A percentile compares a stretch with the other conserved stretches of the same genome.
Conservation (phyloP, 2,797 vertebrate species). For the Tangara arthus region DNA sequence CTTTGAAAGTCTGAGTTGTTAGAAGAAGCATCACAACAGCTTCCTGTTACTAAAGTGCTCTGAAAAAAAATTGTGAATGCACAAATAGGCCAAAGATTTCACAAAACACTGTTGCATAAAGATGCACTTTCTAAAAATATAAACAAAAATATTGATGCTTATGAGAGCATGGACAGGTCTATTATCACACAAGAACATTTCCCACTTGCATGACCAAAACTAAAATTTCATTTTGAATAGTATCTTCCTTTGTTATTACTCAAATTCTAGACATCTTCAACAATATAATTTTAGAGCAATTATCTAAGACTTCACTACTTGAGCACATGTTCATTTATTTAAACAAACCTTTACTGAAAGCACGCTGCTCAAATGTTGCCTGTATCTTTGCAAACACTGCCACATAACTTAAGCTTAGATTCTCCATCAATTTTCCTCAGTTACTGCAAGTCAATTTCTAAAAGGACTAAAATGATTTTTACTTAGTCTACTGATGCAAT, state of each 20-base stretch:
- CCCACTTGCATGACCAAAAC: not conserved
- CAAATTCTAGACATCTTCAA: not conserved
- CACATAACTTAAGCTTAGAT: not conserved
- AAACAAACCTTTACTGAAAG: not conserved
- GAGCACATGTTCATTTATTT: not conserved
- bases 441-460: not conserved
- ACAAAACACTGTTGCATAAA: not conserved
- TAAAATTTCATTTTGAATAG: not conserved
- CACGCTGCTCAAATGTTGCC: not conserved
- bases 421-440: not conserved
- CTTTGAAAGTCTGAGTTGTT: not conserved
- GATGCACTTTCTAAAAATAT: not conserved
- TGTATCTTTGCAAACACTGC: not conserved
- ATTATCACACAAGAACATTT: not conserved
- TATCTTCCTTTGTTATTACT: not conserved
- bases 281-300: not conserved
- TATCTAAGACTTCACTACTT: not conserved
- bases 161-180: not conserved
- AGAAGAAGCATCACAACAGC: accelerated
- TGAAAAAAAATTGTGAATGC: not conserved
- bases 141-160: not conserved
- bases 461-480: not conserved
- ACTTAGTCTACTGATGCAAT: not conserved
- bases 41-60: not conserved
- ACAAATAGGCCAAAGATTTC: not conserved